A percentile compares a stretch with the other conserved stretches of the same genome.
Evolutionary conservation across 2,888 invertebrate species (phyloP).

Genomic region (Leuctra nigra): DNA sequence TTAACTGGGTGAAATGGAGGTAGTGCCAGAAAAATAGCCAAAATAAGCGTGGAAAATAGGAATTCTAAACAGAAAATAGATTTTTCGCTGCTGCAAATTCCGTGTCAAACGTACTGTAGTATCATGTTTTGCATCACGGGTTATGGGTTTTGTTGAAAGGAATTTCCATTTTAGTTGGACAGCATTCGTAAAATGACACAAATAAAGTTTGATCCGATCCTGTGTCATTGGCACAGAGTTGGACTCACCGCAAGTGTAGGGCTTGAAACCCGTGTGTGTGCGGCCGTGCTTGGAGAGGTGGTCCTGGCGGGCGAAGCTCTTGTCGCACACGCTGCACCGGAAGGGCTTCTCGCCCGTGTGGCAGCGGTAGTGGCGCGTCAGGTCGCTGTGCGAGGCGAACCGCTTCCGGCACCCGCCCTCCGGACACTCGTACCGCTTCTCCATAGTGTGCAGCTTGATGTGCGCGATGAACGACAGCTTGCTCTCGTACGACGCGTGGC

Average conservation of each 20-base stretch:
- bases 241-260: constrained; percentile 3
- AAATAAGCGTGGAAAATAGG: too few species aligned
- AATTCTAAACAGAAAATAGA: too few species aligned
- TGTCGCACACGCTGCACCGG: not conserved
- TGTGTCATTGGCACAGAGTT: too few species aligned
- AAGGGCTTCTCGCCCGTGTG: constrained; percentile 5
- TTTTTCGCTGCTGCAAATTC: too few species aligned
- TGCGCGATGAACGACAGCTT: not conserved
- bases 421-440: not conserved
- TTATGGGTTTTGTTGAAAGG: too few species aligned
- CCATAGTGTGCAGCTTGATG: not conserved
- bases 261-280: not conserved
- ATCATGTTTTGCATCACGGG: too few species aligned
- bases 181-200: too few species aligned
- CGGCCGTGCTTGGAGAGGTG: not conserved
- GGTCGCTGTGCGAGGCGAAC: constrained; percentile 5
- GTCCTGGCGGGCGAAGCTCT: not conserved
- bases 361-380: not conserved
- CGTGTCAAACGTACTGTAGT: too few species aligned
- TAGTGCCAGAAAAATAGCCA: too few species aligned
- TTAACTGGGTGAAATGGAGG: too few species aligned
- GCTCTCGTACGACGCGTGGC: not conserved
- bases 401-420: not conserved
- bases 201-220: too few species aligned
- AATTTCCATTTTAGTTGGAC: too few species aligned